Evolutionary conservation across 2,888 invertebrate species (phyloP), one percentile per base, ranked within the genome.

Genomic region (Arctia plantaginis): DNA sequence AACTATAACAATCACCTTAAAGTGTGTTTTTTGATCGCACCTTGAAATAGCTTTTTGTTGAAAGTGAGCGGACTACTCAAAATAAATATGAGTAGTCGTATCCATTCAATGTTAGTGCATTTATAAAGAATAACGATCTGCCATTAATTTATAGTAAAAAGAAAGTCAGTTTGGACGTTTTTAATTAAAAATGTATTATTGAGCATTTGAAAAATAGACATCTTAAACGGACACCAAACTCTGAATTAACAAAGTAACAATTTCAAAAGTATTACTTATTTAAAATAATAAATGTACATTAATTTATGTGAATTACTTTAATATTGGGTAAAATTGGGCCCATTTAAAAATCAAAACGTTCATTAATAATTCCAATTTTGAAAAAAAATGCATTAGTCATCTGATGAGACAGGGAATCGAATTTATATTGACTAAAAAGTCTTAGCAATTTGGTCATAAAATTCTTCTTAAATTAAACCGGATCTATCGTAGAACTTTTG

Each of bases 71-170:
- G 73, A 44, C 72, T 69, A 72, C 73, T 78, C 66, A 77, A 41
- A 69, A 23, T 30, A 73, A 77, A 77, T 84, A 71, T 72, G 77
- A 77, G 30, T 66, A 78, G 41, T 76, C 70, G 77, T 71, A 85
- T 77, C 77, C 75, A 59, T 81, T 75, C 69, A 81, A 75, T 75
- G 55, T 74, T 39, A 64, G 59, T 65, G 67, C 67, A 44, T 55
- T 76, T 67, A 79, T 82, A 68, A 74, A 69, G 35, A 74, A 74
- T 82, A 77, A 66, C 44, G 23, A 76, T 75, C 72, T 72, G 64
- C 74, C 76, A 84, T 82, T 85, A 33, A 73, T 66, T 59, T 67
- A 75, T 76, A 78, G 75, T 77, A 75, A 75, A 75, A 77, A 79
- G 83, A 83, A 83, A 83, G 85, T 82, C 23, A 6, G 30, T 72